Conservation (phyloP, 1,140 invertebrate species). For the Dinoponera quadriceps region DNA sequence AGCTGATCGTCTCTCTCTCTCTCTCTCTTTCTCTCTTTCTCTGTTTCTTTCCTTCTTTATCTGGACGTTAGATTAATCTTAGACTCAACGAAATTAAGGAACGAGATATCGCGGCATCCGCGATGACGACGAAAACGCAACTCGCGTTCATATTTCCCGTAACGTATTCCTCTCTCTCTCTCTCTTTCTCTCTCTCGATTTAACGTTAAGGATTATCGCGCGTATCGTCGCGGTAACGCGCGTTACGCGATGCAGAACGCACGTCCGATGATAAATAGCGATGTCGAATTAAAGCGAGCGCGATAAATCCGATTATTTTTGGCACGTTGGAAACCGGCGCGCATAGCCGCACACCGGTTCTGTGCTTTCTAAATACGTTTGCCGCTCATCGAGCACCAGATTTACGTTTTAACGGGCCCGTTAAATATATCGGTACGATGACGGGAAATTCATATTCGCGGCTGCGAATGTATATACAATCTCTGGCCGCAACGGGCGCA, state of each 20-base stretch:
- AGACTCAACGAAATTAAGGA: not conserved
- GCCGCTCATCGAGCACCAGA: slow-evolving; percentile 46
- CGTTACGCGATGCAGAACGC: not conserved
- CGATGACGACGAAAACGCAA: not conserved
- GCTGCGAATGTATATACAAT: not conserved
- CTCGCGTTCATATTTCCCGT: not conserved
- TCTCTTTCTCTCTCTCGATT: not conserved
- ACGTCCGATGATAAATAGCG: slow-evolving; percentile 1
- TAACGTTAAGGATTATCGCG: not conserved
- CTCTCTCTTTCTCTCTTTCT: not conserved
- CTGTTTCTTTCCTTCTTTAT: not conserved
- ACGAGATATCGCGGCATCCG: not conserved
- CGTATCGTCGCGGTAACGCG: not conserved
- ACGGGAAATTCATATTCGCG: slow-evolving; percentile 39
- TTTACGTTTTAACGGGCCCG: slow-evolving; percentile 28
- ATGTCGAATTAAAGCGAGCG: slow-evolving; percentile 19
- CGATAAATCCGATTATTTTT: slow-evolving; percentile 47
- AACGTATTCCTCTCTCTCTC: no score
- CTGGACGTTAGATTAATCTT: not conserved
- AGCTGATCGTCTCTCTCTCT: slow-evolving; percentile 19
- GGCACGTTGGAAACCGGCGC: not conserved
- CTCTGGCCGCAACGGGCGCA: not conserved
- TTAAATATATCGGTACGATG: slow-evolving; percentile 36
- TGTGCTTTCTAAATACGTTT: slow-evolving; percentile 56
- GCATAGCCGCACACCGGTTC: slow-evolving; percentile 16